Percentiles rank a stretch among this genome's conserved stretches.
These are phyloP conservation scores for Sander lucioperca DNA, from an alignment of 2,113 vertebrate species.

Conservation along the genomic window DNA sequence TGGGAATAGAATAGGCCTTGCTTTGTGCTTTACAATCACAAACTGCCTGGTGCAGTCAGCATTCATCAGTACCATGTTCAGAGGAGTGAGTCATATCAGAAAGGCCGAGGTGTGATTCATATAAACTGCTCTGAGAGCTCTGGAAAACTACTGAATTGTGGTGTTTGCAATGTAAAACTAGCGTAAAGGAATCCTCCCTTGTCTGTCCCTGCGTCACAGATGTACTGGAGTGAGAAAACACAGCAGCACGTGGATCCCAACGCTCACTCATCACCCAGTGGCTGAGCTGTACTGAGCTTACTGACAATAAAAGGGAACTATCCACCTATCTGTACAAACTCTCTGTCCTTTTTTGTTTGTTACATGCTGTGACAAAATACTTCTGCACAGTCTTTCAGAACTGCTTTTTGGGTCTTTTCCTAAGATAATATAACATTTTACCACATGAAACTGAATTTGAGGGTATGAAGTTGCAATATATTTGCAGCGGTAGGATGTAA, in stretches of 20 bases:
- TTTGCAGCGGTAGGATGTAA: no score
- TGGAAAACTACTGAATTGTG: slow-evolving; percentile 63
- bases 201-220: slow-evolving; percentile 63
- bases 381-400: background rate
- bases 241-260: slow-evolving; percentile 25
- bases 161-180: slow-evolving; percentile 58
- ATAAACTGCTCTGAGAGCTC: background rate
- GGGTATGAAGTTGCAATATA: background rate
- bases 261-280: slow-evolving; percentile 23
- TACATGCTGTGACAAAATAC: background rate
- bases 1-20: background rate
- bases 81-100: slow-evolving; percentile 43
- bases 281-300: slow-evolving; percentile 34
- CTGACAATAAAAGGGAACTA: slow-evolving; percentile 59
- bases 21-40: slow-evolving; percentile 5
- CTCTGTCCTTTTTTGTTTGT: slow-evolving; percentile 9
- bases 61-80: background rate
- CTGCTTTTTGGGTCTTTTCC: background rate
- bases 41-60: slow-evolving; percentile 13
- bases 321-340: slow-evolving; percentile 38
- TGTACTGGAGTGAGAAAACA: slow-evolving; percentile 56
- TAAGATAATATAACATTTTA: background rate
- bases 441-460: background rate
- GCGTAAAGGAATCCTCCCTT: slow-evolving; percentile 68
- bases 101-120: slow-evolving; percentile 38